A percentile compares a stretch with the other conserved stretches of the same genome.
Conservation (phyloP, 1,140 invertebrate genomes). For the Pogonomyrmex barbatus region DNA sequence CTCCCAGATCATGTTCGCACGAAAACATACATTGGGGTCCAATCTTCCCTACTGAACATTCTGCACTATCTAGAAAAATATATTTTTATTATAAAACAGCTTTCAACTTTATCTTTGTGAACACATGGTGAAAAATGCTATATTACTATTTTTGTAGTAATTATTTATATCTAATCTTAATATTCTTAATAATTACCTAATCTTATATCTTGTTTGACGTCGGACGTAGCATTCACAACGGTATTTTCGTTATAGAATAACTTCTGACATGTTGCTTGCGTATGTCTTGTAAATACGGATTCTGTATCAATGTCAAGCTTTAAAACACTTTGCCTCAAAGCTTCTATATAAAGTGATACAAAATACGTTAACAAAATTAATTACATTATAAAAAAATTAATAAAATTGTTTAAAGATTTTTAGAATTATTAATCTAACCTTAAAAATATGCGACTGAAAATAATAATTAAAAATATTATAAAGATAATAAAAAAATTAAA, state of each 20-base stretch:
- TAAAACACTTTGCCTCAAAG: neutral
- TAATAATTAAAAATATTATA: neutral
- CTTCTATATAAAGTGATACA: neutral
- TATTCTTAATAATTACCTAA: conserved; percentile 36
- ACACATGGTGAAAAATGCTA: neutral
- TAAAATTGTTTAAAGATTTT: neutral
- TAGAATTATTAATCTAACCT: neutral
- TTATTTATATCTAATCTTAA: too few species aligned
- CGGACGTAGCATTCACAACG: conserved; percentile 15
- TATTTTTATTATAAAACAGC: neutral
- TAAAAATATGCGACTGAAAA: neutral
- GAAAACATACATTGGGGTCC: conserved; percentile 57
- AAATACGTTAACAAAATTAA: neutral
- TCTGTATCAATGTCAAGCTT: neutral
- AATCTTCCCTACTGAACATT: conserved; percentile 36
- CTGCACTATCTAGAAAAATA: neutral
- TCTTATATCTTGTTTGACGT: neutral
- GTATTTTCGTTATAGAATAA: conserved; percentile 59
- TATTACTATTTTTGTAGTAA: neutral
- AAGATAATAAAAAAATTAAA: neutral
- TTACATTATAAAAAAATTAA: neutral
- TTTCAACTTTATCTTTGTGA: neutral
- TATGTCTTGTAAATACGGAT: too few species aligned
- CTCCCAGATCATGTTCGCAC: neutral
- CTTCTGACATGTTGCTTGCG: conserved; percentile 66